These are phyloP conservation scores for Adineta ricciae DNA, from an alignment of 2,888 invertebrate genomes.

Conservation along the genomic window DNA sequence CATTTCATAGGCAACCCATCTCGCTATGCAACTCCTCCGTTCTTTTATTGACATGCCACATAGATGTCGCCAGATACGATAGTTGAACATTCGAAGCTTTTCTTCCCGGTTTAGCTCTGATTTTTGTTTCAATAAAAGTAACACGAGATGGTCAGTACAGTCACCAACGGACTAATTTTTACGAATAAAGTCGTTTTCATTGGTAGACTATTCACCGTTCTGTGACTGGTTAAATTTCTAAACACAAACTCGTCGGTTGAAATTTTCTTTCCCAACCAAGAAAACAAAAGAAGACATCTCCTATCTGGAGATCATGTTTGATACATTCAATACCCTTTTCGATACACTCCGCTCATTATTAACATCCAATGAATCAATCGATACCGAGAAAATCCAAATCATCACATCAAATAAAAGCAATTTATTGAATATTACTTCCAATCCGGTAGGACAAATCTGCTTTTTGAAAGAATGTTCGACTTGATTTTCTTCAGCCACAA, in stretches of 20 bases:
- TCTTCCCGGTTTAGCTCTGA: no score
- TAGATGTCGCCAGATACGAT: no score
- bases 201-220: background rate
- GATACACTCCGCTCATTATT: slow-evolving; percentile 1
- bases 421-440: background rate
- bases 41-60: no score
- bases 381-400: background rate
- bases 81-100: no score
- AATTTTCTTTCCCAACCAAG: background rate
- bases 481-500: background rate
- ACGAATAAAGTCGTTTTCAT: background rate
- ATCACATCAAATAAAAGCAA: background rate
- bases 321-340: background rate
- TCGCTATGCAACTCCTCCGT: background rate
- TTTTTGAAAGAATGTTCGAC: background rate
- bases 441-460: background rate
- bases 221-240: background rate
- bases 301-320: background rate
- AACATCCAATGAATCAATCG: background rate
- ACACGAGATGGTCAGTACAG: background rate
- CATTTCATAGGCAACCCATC: background rate
- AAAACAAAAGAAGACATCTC: background rate
- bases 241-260: background rate
- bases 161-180: background rate
- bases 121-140: no score